A percentile compares a stretch with the other conserved stretches of the same genome.
phyloP scores from a whole-genome alignment of 2,113 vertebrate species.

The Serilophus lunatus region DNA sequence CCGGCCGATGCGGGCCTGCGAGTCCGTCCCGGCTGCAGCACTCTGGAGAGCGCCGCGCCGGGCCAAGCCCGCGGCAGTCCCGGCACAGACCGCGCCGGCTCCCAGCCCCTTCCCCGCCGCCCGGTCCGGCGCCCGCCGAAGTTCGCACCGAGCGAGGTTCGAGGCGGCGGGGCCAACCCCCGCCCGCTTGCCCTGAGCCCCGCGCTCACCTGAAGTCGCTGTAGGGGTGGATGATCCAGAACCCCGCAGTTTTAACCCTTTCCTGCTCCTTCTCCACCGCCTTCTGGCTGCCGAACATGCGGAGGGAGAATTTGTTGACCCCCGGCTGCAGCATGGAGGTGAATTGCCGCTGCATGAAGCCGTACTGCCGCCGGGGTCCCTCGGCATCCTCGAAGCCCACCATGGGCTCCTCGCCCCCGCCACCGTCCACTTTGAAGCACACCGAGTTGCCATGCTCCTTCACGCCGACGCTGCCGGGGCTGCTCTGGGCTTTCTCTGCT shows the following conservation, averaged over 20 bases:
- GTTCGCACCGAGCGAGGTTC: neutral
- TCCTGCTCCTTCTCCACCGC: conserved; percentile 98
- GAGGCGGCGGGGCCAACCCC: neutral
- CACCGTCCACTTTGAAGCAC: conserved; percentile 89
- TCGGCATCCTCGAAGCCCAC: conserved; percentile 87
- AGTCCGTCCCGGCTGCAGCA: conserved; percentile 41
- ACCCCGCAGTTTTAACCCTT: conserved; percentile 96
- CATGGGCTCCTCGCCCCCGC: conserved; percentile 76
- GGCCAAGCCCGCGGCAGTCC: neutral
- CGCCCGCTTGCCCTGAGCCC: neutral
- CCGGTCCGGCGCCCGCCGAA: neutral
- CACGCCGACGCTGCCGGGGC: conserved; percentile 65
- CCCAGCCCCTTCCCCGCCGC: neutral
- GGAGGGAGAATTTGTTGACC: conserved; percentile 98
- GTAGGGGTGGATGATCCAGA: conserved; percentile 99
- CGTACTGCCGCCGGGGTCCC: conserved; percentile 81
- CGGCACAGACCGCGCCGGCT: no score
- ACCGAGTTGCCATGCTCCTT: conserved; percentile 96
- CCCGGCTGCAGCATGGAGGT: conserved; percentile 97
- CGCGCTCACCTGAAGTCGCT: conserved; percentile 96
- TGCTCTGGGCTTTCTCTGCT: conserved; percentile 64
- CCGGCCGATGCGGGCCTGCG: neutral
- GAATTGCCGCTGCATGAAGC: conserved; percentile 97
- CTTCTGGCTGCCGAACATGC: conserved; percentile 99
- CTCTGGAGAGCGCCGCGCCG: conserved; percentile 62